phyloP scores from a whole-genome alignment of 2,888 invertebrate species.

The Lysandra coridon region DNA sequence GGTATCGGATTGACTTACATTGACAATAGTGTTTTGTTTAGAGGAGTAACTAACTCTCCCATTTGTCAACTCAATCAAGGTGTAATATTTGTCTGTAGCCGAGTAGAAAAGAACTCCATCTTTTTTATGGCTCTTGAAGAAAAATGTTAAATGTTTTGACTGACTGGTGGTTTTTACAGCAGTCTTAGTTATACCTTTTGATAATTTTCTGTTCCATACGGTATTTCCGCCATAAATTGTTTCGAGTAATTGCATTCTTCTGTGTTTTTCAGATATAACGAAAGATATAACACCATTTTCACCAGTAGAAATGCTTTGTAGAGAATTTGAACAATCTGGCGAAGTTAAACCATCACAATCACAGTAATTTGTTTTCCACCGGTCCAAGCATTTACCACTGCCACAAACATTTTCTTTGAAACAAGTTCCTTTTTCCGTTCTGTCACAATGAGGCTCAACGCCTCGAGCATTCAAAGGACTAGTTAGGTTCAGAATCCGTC shows the following conservation, averaged over 20 bases:
- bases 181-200: constrained; percentile 55
- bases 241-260: constrained; percentile 92
- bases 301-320: constrained; percentile 89
- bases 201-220: constrained; percentile 80
- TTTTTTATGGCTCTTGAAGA: constrained; percentile 88
- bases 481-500: constrained; percentile 89
- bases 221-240: constrained; percentile 87
- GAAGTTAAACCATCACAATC: constrained; percentile 87
- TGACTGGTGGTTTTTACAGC: constrained; percentile 68
- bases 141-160: constrained; percentile 87
- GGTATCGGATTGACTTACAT: constrained; percentile 87
- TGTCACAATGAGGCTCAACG: constrained; percentile 87
- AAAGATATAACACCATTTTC: constrained; percentile 90
- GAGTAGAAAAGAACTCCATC: constrained; percentile 93
- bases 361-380: constrained; percentile 89
- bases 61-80: constrained; percentile 87
- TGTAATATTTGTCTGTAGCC: constrained; percentile 92
- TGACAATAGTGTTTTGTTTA: constrained; percentile 87
- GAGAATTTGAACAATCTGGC: constrained; percentile 88
- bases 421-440: constrained; percentile 85
- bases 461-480: constrained; percentile 86
- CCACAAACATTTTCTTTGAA: constrained; percentile 77
- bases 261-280: constrained; percentile 89
- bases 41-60: constrained; percentile 91
- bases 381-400: constrained; percentile 88